Evolutionary conservation across 2,888 invertebrate species (phyloP), one percentile per base, ranked within the genome.

Genomic region (Heliconius ethilla): DNA sequence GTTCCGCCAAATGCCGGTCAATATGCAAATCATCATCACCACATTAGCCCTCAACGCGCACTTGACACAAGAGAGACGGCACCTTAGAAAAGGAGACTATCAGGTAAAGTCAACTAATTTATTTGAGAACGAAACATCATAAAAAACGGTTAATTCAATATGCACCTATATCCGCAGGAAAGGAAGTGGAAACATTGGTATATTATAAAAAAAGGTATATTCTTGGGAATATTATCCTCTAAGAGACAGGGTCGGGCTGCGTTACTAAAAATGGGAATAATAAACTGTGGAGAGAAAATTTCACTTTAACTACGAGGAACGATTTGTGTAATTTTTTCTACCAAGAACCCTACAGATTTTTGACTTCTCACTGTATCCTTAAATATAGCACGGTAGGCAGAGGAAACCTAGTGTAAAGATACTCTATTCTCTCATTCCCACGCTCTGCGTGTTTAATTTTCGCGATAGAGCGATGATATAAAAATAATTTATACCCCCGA

Each of bases 111-210:
- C 11, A 27, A 27, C 5, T 15, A 27, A 55, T 33, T 33, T 59
- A 33, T 72, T 72, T 59, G 33, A 33, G 33, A 7, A 33, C 33
- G 59, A 72, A 27, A 29, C 22, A n/a, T 62, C 25, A 25, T 13
- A 55, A 55, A 59, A 75, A 67, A 27, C 59, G 65, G 76, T 75
- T 37, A 70, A 72, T 29, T 33, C 22, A 15, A 59, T n/a, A 18
- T 55, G 33, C 27, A 70, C 62, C 45, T 22, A 55, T 66, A 67
- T 73, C 75, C 59, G 27, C 75, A 59, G 29, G 65, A 65, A 70
- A 66, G 80, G 80, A 80, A 75, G 65, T 74, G 15, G 51, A 78
- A 74, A 77, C 77, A 75, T 40, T 37, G 25, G 37, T 72, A 70
- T 65, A 73, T 70, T 66, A 63, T 15, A 80, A 78, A 80, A 80